Evolutionary conservation across 2,888 invertebrate species (phyloP).

Genomic region (Apamea anceps): DNA sequence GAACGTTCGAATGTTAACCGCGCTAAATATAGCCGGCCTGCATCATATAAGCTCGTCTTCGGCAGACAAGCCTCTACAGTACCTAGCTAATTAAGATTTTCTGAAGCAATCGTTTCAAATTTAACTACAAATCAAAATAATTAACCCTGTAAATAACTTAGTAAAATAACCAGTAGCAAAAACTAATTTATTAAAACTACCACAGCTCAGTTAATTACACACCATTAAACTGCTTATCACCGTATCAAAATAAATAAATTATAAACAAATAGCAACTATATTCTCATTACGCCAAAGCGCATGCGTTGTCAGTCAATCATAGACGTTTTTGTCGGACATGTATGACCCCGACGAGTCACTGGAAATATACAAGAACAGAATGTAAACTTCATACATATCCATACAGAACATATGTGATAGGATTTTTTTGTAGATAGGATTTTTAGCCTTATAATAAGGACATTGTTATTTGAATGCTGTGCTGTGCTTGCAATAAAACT

Average conservation of each 20-base stretch:
- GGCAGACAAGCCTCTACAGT: too few species aligned
- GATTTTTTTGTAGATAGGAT: background rate
- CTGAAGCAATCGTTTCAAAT: background rate
- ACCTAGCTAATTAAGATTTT: too few species aligned
- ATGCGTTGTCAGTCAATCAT: conserved; percentile 63
- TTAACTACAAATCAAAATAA: background rate
- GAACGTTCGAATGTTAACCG: too few species aligned
- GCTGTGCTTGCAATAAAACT: background rate
- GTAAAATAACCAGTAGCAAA: background rate
- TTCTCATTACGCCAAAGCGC: conserved; percentile 50
- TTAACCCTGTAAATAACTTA: background rate
- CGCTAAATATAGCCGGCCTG: too few species aligned
- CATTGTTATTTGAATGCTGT: background rate
- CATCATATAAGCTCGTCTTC: too few species aligned
- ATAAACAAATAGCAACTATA: conserved; percentile 31
- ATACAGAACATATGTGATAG: too few species aligned
- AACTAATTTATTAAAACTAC: background rate
- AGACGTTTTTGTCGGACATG: conserved; percentile 40
- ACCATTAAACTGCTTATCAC: conserved; percentile 5
- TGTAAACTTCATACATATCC: background rate
- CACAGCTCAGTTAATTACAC: conserved; percentile 10
- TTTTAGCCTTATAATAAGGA: background rate
- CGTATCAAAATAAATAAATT: conserved; percentile 39
- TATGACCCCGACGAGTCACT: conserved; percentile 14
- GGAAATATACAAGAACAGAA: conserved; percentile 9